These are phyloP conservation scores for Camptogramma bilineatum DNA, from an alignment of 2,888 invertebrate genomes.

Conservation along the genomic window DNA sequence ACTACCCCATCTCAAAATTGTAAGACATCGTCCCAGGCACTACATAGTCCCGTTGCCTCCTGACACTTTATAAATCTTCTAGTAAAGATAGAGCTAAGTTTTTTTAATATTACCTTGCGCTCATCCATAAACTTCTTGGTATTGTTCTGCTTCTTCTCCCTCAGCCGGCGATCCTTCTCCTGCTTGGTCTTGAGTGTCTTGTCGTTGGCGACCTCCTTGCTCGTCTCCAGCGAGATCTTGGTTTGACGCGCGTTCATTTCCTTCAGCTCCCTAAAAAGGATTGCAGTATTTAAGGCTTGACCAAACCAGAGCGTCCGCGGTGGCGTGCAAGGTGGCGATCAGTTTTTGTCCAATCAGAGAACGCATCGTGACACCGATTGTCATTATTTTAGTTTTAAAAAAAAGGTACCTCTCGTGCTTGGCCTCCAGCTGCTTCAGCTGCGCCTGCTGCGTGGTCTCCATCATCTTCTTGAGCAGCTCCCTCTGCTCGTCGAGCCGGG, in stretches of 20 bases:
- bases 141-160: constrained; percentile 98
- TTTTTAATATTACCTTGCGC: constrained; percentile 88
- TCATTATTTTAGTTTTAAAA: too few relatives aligned
- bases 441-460: constrained; percentile 91
- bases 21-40: too few relatives aligned
- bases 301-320: too few relatives aligned
- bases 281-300: constrained; percentile 73
- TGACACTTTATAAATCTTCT: too few relatives aligned
- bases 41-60: too few relatives aligned
- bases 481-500: constrained; percentile 94
- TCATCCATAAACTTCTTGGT: constrained; percentile 99
- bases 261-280: constrained; percentile 92
- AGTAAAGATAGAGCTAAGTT: too few relatives aligned
- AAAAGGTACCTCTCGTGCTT: constrained; percentile 91
- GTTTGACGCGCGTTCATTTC: constrained; percentile 98
- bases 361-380: too few relatives aligned
- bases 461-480: constrained; percentile 91
- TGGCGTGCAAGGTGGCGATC: too few relatives aligned
- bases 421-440: constrained; percentile 95
- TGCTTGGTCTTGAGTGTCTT: constrained; percentile 98
- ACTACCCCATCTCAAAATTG: too few relatives aligned
- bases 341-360: too few relatives aligned
- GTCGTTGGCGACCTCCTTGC: constrained; percentile 97
- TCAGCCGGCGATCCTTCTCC: constrained; percentile 96
- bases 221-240: constrained; percentile 98